phyloP scores from a whole-genome alignment of 1,140 invertebrate species.

The Lordiphosa mommai region DNA sequence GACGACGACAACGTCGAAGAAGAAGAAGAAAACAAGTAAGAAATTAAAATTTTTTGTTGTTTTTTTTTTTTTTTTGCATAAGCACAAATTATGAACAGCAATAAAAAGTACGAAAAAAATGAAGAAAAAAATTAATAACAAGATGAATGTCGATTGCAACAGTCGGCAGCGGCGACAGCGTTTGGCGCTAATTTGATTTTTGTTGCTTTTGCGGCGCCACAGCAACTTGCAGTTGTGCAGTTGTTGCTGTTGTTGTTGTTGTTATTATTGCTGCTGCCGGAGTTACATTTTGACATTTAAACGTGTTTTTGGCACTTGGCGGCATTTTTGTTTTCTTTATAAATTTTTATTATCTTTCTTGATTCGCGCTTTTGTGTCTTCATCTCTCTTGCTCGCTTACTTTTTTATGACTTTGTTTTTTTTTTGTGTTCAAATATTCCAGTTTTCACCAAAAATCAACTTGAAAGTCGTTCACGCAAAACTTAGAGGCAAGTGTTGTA shows the following conservation, averaged over 20 bases:
- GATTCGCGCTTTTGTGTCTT: constrained; percentile 48
- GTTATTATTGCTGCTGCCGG: constrained; percentile 12
- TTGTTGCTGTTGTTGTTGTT: constrained; percentile 28
- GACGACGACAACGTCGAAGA: not conserved
- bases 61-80: constrained; percentile 39
- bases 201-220: constrained; percentile 62
- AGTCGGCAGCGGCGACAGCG: constrained; percentile 33
- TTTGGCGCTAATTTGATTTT: constrained; percentile 71
- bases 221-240: constrained; percentile 46
- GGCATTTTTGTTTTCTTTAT: constrained; percentile 46
- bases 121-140: constrained; percentile 34
- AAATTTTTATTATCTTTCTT: constrained; percentile 66
- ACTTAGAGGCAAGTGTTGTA: not conserved
- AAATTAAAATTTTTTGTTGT: constrained; percentile 34
- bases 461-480: constrained; percentile 22
- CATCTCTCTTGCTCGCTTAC: not conserved
- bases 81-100: constrained; percentile 51
- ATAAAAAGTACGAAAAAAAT: constrained; percentile 21
- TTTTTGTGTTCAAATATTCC: constrained; percentile 6
- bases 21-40: constrained; percentile 38
- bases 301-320: constrained; percentile 72
- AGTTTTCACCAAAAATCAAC: constrained; percentile 44
- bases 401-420: constrained; percentile 16
- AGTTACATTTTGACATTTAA: constrained; percentile 75
- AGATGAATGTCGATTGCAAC: constrained; percentile 59